Conservation (phyloP, 2,797 vertebrate species). For the Cynodonichthys magdalenae region DNA sequence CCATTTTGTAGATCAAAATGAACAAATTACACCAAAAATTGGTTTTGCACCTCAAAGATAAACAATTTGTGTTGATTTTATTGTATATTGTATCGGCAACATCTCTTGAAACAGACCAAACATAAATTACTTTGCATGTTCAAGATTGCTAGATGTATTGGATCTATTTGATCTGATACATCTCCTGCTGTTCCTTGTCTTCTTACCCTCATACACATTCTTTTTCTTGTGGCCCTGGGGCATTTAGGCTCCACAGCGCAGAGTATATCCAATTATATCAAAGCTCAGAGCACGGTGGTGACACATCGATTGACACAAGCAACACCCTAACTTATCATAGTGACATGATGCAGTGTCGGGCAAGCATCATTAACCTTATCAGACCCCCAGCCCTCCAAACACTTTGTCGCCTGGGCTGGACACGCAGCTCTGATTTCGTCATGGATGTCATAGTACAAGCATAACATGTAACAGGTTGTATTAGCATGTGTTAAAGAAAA, state of each 20-base stretch:
- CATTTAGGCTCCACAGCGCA: constrained; percentile 36
- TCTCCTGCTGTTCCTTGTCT: constrained; percentile 19
- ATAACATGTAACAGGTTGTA: too few species aligned
- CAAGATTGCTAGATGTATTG: not conserved
- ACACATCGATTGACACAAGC: constrained; percentile 71
- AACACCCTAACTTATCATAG: constrained; percentile 60
- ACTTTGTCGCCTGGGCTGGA: too few species aligned
- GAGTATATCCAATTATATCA: constrained; percentile 64
- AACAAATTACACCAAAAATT: too few species aligned
- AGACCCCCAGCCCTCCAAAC: constrained; percentile 27
- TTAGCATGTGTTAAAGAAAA: too few species aligned
- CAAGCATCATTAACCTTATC: constrained; percentile 66
- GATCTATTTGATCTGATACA: not conserved
- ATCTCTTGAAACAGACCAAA: not conserved
- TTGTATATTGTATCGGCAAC: not conserved
- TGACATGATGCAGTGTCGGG: constrained; percentile 63
- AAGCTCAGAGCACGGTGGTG: constrained; percentile 54
- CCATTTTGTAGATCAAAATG: too few species aligned
- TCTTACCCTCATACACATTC: constrained; percentile 15
- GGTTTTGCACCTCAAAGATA: not conserved
- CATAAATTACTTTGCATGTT: not conserved
- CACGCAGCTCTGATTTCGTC: too few species aligned
- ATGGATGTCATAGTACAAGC: too few species aligned
- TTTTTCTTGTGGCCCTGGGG: constrained; percentile 44
- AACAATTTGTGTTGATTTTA: not conserved